Base-by-base conservation (phyloP, 2,113 vertebrate species). In the Actenoides lindsayi region DNA sequence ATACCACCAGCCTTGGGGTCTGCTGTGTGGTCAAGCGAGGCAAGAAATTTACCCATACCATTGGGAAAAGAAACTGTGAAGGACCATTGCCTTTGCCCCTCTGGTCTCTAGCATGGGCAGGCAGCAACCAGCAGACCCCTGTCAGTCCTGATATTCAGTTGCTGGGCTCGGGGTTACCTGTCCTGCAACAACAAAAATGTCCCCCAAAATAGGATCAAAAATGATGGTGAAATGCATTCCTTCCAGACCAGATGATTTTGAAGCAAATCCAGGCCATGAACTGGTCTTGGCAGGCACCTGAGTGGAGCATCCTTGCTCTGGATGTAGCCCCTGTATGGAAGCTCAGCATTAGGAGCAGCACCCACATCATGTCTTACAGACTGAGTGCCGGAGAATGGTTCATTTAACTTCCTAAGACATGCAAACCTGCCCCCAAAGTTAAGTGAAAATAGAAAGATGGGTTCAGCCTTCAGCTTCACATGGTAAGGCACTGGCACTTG, bases 261-360 rank as follows among this genome's bases (percentile, higher is more conserved):
- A 18, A 24, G 51, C 6, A 86, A 76, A 76, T 28, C 16, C 3
- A n/a, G 39, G 79, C n/a, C n/a, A 82, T 27, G 35, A 42, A n/a
- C 23, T 2, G 2, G 44, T 59, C 30, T 35, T 0, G 1, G 12
- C 1, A 5, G 35, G 53, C 30, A 67, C 24, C 9, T 13, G 42
- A 15, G 15, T 3, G 4, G 24, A 85, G 14, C 4, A 5, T 50
- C 30, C 15, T 12, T n/a, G 42, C 42, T 42, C 71, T 41, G 71
- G 51, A 50, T 68, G 53, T 2, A 6, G 35, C 42, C 35, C 53
- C 30, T 50, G 51, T 57, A 41, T 16, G 62, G 68, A 35, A 50
- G 25, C 16, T n/a, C 17, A 50, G 10, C 42, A 30, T 51, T 23
- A 62, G 19, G 31, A 53, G 31, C 31, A 62, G 46, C 57, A 42